Evolutionary conservation across 2,797 vertebrate species (phyloP).

Genomic region (Enoplosus armatus): DNA sequence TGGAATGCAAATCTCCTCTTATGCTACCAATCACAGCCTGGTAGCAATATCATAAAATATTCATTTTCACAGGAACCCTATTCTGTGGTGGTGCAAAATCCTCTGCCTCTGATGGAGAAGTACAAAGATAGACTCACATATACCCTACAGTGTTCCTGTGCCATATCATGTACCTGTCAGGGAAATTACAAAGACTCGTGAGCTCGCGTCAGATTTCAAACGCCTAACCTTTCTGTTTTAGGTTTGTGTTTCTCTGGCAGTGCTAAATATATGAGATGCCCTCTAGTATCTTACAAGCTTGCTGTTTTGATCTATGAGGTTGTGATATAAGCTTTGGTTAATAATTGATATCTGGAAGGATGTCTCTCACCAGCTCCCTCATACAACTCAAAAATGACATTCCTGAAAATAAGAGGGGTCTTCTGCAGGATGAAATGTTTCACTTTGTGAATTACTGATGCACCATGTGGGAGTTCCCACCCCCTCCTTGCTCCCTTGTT

Average conservation of each 20-base stretch:
- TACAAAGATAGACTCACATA: constrained; percentile 82
- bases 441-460: constrained; percentile 84
- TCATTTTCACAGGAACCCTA: constrained; percentile 82
- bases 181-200: constrained; percentile 81
- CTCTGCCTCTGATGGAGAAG: constrained; percentile 77
- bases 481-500: constrained; percentile 61
- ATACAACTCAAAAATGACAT: constrained; percentile 80
- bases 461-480: constrained; percentile 76
- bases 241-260: constrained; percentile 80
- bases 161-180: constrained; percentile 82
- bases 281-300: constrained; percentile 80
- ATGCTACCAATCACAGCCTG: constrained; percentile 81
- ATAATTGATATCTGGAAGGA: constrained; percentile 84
- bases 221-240: constrained; percentile 79
- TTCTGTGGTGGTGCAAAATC: constrained; percentile 81
- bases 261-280: constrained; percentile 83
- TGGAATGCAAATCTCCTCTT: constrained; percentile 81
- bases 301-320: constrained; percentile 83
- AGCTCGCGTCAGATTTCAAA: constrained; percentile 79
- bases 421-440: constrained; percentile 74
- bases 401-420: constrained; percentile 84
- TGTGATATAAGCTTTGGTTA: constrained; percentile 84
- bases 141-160: constrained; percentile 83
- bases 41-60: constrained; percentile 85
- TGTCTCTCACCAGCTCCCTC: constrained; percentile 74